Evolutionary conservation across 2,797 vertebrate genomes (phyloP), one percentile per base, ranked within the genome.

Genomic region (Sphenodon punctatus): DNA sequence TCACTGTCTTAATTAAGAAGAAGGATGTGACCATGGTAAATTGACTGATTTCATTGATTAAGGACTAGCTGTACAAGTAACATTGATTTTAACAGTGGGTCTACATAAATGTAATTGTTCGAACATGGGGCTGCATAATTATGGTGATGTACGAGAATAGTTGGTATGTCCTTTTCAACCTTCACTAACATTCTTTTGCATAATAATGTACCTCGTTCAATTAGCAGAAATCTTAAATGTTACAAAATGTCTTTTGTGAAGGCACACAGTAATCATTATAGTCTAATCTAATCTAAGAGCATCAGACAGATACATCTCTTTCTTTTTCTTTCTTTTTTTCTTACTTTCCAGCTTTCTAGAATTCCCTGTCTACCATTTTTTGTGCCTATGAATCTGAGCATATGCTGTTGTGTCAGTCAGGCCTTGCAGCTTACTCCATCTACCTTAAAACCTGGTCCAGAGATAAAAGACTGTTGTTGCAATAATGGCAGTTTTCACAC

Each of bases 1-100:
- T 97, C 96, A 97, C 96, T 96, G 96, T 97, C 96, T 97, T 97
- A 96, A 97, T 97, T 97, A 98, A 97, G 96, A 97, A 96, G 94
- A 97, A 96, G 95, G 95, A 97, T 97, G 96, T 95, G 96, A 96
- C 95, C 95, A 94, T 94, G 94, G 94, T 95, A 96, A 96, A 97
- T 97, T 96, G 97, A 97, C 96, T 95, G 96, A 96, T 97, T 95
- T 91, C 95, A 98, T 97, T 97, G 97, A 97, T 97, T 97, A 96
- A 95, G 93, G 96, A 96, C 95, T 94, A 96, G 96, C 96, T 94
- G 95, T 95, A 96, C 96, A 96, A 96, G 96, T 96, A 95, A 95
- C 97, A 97, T 97, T 95, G 97, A 98, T 97, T 97, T 95, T 95
- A 95, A 95, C 95, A 95, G 95, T 96, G 95, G 95, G 95, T 97